A percentile compares a stretch with the other conserved stretches of the same genome.
Conservation (phyloP, 2,113 vertebrate genomes). For the Plotosus lineatus region DNA sequence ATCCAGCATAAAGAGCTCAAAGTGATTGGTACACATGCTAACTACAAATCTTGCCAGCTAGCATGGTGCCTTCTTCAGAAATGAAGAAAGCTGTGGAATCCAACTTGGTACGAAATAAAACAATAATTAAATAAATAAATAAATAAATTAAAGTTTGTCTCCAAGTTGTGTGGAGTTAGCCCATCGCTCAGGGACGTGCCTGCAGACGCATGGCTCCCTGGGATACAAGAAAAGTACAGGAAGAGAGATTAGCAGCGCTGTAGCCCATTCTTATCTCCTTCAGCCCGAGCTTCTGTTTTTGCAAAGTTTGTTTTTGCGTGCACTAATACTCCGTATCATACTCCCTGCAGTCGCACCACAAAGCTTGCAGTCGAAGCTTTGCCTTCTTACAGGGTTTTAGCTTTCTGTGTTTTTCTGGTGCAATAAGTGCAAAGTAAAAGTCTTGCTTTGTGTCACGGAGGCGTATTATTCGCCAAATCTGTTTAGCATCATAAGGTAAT, state of each 20-base stretch:
- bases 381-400: not conserved
- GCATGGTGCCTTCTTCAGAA: not conserved
- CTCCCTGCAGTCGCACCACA: slow-evolving; percentile 3
- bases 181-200: slow-evolving; percentile 20
- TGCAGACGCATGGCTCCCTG: slow-evolving; percentile 1
- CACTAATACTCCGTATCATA: slow-evolving; percentile 18
- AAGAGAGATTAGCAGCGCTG: slow-evolving; percentile 34
- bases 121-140: no score
- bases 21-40: not conserved
- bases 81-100: not conserved
- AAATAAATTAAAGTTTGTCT: slow-evolving; percentile 14
- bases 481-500: slow-evolving; percentile 23
- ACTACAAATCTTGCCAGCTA: not conserved
- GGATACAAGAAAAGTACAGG: slow-evolving; percentile 37
- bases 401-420: not conserved
- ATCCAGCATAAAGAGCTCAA: not conserved
- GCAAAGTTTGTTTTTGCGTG: slow-evolving; percentile 16
- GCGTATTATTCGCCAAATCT: not conserved
- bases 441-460: not conserved
- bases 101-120: not conserved
- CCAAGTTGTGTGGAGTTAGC: not conserved
- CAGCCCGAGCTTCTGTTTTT: slow-evolving; percentile 39
- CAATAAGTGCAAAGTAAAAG: not conserved
- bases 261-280: slow-evolving; percentile 37
- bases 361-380: slow-evolving; percentile 2